phyloP scores from a whole-genome alignment of 2,113 vertebrate genomes.

The Bubalus kerabau region DNA sequence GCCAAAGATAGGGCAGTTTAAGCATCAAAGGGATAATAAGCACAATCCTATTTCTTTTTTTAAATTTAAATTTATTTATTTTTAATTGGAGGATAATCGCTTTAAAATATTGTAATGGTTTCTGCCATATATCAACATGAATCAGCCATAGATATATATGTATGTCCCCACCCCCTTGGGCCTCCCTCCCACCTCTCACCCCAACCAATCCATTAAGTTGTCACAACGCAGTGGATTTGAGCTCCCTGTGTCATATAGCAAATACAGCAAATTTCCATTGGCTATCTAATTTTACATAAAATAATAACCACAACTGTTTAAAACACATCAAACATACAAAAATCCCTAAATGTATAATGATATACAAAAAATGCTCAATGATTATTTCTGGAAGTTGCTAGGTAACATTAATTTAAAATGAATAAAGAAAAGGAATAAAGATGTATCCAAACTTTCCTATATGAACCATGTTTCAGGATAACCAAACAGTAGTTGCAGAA shows the following conservation, averaged over 20 bases:
- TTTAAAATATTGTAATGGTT: background rate
- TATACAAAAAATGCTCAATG: background rate
- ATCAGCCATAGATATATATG: background rate
- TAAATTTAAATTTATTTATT: background rate
- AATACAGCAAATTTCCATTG: background rate
- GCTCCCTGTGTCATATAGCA: background rate
- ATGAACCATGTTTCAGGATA: background rate
- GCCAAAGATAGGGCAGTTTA: background rate
- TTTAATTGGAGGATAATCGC: background rate
- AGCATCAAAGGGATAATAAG: background rate
- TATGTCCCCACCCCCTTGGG: background rate
- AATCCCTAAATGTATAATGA: background rate
- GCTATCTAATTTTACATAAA: background rate
- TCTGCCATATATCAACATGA: background rate
- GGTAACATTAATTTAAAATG: background rate
- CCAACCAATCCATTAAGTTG: background rate
- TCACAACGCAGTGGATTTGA: background rate
- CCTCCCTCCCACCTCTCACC: background rate
- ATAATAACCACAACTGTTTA: background rate
- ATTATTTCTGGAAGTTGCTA: background rate
- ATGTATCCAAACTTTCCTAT: background rate
- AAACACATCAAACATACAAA: slow-evolving; percentile 21
- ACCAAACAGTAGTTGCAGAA: background rate
- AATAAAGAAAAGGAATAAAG: background rate
- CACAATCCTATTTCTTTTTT: background rate